Conservation (phyloP, 2,113 vertebrate genomes). For the Vulpes vulpes region DNA sequence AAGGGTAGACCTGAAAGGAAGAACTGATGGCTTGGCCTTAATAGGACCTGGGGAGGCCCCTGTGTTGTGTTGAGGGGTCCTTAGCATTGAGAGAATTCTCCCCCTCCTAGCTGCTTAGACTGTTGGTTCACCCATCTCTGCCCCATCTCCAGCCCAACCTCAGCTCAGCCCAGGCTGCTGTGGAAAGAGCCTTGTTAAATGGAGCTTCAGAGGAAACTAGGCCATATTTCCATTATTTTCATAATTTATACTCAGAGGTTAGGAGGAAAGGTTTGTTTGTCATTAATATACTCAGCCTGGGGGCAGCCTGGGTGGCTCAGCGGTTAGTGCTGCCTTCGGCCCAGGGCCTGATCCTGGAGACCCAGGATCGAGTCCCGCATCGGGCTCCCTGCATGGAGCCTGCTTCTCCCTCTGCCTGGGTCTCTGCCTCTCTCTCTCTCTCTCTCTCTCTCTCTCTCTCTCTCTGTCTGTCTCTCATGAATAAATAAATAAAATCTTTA, state of each 20-base stretch:
- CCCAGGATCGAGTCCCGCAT: no score
- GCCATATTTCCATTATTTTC: slow-evolving; percentile 24
- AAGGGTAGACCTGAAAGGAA: neutral
- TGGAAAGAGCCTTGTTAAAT: neutral
- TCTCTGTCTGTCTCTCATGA: no score
- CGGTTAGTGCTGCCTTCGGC: no score
- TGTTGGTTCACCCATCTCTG: rapidly evolving
- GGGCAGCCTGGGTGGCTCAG: no score
- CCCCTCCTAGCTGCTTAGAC: neutral
- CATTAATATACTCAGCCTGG: slow-evolving; percentile 23
- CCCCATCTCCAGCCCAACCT: rapidly evolving
- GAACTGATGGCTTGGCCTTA: neutral
- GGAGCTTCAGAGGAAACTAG: neutral
- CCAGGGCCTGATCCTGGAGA: no score
- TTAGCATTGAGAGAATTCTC: neutral
- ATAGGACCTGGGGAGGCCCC: neutral
- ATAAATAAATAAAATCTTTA: no score
- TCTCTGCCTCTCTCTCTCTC: no score
- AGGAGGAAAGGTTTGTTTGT: slow-evolving; percentile 36
- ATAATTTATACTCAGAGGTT: slow-evolving; percentile 38
- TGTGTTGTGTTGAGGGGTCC: neutral
- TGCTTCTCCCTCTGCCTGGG: no score
- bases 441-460: no score
- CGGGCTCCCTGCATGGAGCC: no score
- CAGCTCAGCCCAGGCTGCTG: neutral